Conservation (phyloP, 2,797 vertebrate genomes). For the Varecia variegata region DNA sequence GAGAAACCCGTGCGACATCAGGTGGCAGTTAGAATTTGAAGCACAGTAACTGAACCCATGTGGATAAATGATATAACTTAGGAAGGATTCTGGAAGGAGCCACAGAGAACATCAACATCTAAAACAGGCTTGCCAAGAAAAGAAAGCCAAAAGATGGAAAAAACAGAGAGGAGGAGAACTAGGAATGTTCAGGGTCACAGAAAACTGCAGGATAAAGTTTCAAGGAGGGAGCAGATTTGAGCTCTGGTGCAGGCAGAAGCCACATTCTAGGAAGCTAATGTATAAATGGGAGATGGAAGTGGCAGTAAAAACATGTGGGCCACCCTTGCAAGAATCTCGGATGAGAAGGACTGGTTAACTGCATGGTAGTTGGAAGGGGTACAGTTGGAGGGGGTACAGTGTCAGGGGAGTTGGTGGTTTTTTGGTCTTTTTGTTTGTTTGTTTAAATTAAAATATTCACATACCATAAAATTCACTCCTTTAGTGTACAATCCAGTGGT, state of each 20-base stretch:
- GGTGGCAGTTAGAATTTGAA: not conserved
- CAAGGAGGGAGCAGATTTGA: not conserved
- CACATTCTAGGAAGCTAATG: not conserved
- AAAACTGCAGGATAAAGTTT: not conserved
- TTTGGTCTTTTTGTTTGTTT: not conserved
- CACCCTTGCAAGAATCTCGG: not conserved
- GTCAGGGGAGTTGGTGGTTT: not conserved
- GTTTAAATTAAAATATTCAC: not conserved
- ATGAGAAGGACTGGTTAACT: not conserved
- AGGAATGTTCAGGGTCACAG: not conserved
- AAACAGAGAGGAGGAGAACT: not conserved
- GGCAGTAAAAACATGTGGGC: not conserved
- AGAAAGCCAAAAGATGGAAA: not conserved
- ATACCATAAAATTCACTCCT: not conserved
- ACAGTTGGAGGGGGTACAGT: not conserved
- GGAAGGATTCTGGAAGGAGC: not conserved
- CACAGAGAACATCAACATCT: not conserved
- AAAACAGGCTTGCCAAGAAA: constrained; percentile 27
- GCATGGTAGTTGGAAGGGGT: not conserved
- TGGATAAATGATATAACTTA: not conserved
- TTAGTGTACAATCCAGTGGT: not conserved
- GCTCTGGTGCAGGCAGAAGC: not conserved
- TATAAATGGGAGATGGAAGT: not conserved
- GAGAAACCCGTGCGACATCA: not conserved
- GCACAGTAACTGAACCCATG: not conserved